These are phyloP conservation scores for Phylloscopus whistleri DNA, from an alignment of 2,113 vertebrate species.

Conservation along the genomic window DNA sequence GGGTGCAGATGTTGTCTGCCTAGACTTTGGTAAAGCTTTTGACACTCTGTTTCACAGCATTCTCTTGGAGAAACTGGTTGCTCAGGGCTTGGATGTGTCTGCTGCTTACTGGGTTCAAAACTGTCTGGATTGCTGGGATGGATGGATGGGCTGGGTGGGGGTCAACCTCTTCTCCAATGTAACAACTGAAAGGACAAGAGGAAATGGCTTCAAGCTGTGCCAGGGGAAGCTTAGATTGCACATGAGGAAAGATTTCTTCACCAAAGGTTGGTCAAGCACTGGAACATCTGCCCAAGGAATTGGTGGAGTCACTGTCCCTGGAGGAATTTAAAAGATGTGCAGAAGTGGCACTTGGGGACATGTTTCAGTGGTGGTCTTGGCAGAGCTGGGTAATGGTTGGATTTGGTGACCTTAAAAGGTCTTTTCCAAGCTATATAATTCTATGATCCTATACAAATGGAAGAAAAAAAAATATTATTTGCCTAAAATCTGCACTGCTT, in stretches of 20 bases:
- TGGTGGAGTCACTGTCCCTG: background rate
- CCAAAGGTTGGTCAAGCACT: background rate
- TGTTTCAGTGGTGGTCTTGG: background rate
- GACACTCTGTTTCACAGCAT: background rate
- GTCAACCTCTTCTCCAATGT: background rate
- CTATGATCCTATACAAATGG: background rate
- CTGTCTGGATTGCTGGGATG: background rate
- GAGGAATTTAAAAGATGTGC: background rate
- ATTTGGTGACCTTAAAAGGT: background rate
- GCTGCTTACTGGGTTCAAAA: background rate
- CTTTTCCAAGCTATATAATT: background rate
- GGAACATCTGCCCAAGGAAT: background rate
- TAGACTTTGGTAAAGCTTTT: background rate
- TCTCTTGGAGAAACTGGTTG: background rate
- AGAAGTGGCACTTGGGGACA: background rate
- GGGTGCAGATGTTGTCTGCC: background rate
- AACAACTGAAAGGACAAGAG: background rate
- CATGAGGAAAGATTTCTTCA: background rate
- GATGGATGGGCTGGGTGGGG: rapidly evolving
- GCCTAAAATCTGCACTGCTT: background rate
- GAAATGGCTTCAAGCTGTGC: background rate
- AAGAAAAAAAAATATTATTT: background rate
- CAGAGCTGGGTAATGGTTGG: background rate
- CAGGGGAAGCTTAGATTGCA: background rate
- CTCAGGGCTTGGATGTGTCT: background rate